Percentiles rank a stretch among this genome's conserved stretches.
These are phyloP conservation scores for Rhadinocentrus ornatus DNA, from an alignment of 2,797 vertebrate species.

Conservation along the genomic window DNA sequence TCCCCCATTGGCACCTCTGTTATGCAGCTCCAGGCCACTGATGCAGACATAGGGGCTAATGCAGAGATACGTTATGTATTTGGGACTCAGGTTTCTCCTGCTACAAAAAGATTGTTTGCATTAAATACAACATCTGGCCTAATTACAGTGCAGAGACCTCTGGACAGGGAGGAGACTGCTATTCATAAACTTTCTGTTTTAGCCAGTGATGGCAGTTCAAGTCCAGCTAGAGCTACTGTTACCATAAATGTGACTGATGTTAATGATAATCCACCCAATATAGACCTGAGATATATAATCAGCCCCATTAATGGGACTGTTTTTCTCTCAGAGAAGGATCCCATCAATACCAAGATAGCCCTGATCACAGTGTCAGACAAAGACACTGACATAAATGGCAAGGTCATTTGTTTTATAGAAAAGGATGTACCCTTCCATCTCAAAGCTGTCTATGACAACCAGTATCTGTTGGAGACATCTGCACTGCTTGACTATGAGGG, in stretches of 20 bases:
- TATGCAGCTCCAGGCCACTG: slow-evolving; percentile 95
- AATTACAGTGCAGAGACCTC: slow-evolving; percentile 94
- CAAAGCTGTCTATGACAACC: slow-evolving; percentile 99
- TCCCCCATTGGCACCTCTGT: slow-evolving; percentile 95
- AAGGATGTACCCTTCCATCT: slow-evolving; percentile 98
- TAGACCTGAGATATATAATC: slow-evolving; percentile 99
- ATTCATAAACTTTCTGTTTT: slow-evolving; percentile 97
- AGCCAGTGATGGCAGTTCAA: slow-evolving; percentile 98
- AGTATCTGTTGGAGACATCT: slow-evolving; percentile 97
- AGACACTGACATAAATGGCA: slow-evolving; percentile 98
- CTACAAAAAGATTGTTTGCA: slow-evolving; percentile 96
- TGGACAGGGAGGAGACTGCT: slow-evolving; percentile 97
- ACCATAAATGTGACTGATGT: slow-evolving; percentile 99
- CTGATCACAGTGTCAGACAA: slow-evolving; percentile 99
- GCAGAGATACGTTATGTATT: slow-evolving; percentile 98
- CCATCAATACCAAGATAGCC: slow-evolving; percentile 98
- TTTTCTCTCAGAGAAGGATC: slow-evolving; percentile 98
- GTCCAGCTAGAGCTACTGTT: slow-evolving; percentile 93
- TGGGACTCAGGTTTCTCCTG: slow-evolving; percentile 94
- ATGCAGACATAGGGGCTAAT: slow-evolving; percentile 96
- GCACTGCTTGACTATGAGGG: slow-evolving; percentile 97
- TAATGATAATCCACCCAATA: slow-evolving; percentile 98
- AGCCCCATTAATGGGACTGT: slow-evolving; percentile 99
- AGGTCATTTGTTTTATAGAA: slow-evolving; percentile 99
- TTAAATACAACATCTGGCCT: slow-evolving; percentile 95